Evolutionary conservation across 2,113 vertebrate genomes (phyloP).

Genomic region (Vombatus ursinus): DNA sequence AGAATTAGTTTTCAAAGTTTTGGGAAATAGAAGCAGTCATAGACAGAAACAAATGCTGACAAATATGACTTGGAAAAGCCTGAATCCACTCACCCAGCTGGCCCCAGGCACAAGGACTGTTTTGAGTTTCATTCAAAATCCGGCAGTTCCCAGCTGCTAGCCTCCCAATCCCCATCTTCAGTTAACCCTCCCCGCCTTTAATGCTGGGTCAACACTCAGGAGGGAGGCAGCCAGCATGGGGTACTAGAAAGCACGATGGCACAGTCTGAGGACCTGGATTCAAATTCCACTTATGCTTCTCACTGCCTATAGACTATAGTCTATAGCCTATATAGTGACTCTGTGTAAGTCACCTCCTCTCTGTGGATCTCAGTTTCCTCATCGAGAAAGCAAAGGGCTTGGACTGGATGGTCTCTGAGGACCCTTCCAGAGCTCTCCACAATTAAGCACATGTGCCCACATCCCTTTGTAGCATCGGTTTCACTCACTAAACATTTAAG

Average conservation of each 20-base stretch:
- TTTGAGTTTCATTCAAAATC: not conserved
- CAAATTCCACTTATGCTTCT: not conserved
- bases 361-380: not conserved
- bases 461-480: not conserved
- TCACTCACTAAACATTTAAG: not conserved
- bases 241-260: not conserved
- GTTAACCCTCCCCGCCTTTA: not conserved
- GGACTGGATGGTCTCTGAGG: not conserved
- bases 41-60: constrained; percentile 24
- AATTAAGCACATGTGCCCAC: not conserved
- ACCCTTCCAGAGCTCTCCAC: not conserved
- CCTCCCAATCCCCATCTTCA: not conserved
- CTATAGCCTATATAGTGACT: not conserved
- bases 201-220: not conserved
- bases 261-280: not conserved
- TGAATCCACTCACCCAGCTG: not conserved
- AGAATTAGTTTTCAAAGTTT: not conserved
- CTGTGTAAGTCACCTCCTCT: not conserved
- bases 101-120: not conserved
- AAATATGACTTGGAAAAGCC: not conserved
- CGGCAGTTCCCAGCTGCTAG: not conserved
- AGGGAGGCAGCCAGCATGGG: not conserved
- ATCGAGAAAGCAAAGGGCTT: not conserved
- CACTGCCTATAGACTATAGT: not conserved
- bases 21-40: not conserved